These are phyloP conservation scores for Drosophila vallismaia DNA, from an alignment of 2,888 invertebrate species.

Conservation along the genomic window DNA sequence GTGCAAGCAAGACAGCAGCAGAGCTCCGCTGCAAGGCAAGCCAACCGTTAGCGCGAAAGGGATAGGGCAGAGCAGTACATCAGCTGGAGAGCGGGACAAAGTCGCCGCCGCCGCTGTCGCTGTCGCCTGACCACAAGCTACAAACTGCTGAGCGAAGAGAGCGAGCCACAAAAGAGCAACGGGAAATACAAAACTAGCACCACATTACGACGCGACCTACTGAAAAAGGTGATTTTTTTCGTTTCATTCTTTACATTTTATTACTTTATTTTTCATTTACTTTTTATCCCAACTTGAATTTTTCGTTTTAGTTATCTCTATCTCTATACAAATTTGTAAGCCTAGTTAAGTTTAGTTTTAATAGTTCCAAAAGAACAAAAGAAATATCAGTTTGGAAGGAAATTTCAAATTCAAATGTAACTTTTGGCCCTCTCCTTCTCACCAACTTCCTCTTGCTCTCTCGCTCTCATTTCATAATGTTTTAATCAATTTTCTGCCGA, in stretches of 20 bases:
- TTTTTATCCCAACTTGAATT: conserved; percentile 14
- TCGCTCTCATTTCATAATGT: conserved; percentile 37
- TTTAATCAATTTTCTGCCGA: conserved; percentile 15
- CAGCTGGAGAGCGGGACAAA: conserved; percentile 31
- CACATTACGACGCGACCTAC: conserved; percentile 72
- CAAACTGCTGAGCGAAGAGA: not conserved
- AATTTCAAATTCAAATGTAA: conserved; percentile 29
- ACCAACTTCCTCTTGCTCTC: conserved; percentile 33
- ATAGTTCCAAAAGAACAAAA: conserved; percentile 3
- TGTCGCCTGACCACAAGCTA: conserved; percentile 9
- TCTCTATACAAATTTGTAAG: conserved; percentile 27
- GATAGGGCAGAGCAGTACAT: conserved; percentile 14
- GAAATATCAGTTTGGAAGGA: not conserved
- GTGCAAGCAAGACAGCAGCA: conserved; percentile 51
- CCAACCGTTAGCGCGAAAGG: conserved; percentile 18
- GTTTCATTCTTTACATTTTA: conserved; percentile 52
- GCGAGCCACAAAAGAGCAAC: conserved; percentile 15
- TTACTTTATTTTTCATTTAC: conserved; percentile 39
- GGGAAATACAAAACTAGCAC: conserved; percentile 20
- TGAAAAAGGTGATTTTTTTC: conserved; percentile 71
- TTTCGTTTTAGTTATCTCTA: conserved; percentile 34
- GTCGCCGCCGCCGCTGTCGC: not conserved
- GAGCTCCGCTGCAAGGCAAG: conserved; percentile 53
- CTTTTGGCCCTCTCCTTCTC: conserved; percentile 5
- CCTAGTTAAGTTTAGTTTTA: conserved; percentile 35